Base-by-base conservation (phyloP, 2,888 invertebrate species). In the Drosophila mercatorum region DNA sequence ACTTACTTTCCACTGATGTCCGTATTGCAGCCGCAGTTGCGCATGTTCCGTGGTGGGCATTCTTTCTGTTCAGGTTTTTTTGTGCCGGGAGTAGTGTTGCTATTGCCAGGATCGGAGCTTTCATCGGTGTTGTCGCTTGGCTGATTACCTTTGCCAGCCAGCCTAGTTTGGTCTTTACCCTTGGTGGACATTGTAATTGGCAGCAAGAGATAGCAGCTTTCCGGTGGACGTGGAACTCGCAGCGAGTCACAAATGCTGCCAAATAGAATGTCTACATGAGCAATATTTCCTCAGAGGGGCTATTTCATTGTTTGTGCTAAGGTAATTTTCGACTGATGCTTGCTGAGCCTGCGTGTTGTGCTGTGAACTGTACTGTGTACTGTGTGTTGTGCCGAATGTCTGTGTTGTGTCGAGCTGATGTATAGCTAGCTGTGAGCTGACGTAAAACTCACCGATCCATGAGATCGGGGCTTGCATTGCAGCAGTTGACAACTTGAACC, bases 371-470 rank as follows among this genome's bases (percentile, higher is more conserved):
- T 47, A 5, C 26, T 65, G 44, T 46, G 52, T 12, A 22, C 17
- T 65, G 44, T 46, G 52, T 12, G 40, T 40, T 55, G 41, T 51
- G 8, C 38, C 58, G 43, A 38, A 22, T 12, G 31, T 36, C 10
- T 22, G 34, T 34, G 51, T 3, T 11, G 8, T 34, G 43, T 44
- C 59, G 6, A 14, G 6, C 2, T 28, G 44, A 22, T 22, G 22
- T 22, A 22, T 22, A 22, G 22, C 22, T 4, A 8, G 12, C 26
- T 26, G 11, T 7, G 38, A 26, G 31, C 10, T 75, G 85, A 85
- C 85, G 49, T 34, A 41, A 10, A 82, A 89, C 90, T 88, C 76
- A 83, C 83, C 80, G 88, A 22, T 53, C 38, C 31, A 81, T 38
- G 4, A 69, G 56, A n/a, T 83, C 72, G 8, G 70, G 59, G 1